These are phyloP conservation scores for Epirrhoe alternata DNA, from an alignment of 2,888 invertebrate species.

Conservation along the genomic window DNA sequence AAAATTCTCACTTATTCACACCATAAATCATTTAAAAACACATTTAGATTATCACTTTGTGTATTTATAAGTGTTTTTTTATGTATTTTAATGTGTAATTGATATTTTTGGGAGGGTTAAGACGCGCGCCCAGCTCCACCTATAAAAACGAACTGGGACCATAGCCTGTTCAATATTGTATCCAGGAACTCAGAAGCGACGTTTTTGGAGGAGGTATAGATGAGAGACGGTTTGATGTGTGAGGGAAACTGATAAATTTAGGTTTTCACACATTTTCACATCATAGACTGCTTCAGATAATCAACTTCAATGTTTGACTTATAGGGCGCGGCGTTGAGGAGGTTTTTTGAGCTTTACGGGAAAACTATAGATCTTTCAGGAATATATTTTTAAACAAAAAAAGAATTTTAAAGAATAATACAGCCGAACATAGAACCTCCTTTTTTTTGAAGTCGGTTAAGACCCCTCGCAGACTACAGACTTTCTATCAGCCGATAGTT, in stretches of 20 bases:
- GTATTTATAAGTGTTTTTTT: constrained; percentile 17
- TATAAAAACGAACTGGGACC: constrained; percentile 3
- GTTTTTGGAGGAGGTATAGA: constrained; percentile 16
- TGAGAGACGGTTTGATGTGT: constrained; percentile 2
- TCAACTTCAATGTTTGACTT: no score
- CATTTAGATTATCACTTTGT: constrained; percentile 7
- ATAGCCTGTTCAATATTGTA: constrained; percentile 26
- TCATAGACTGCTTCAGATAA: no score
- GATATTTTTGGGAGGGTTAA: constrained; percentile 1
- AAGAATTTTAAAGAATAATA: no score
- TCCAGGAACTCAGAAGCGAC: constrained; percentile 7
- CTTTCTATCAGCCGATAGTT: no score
- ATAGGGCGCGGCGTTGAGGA: no score
- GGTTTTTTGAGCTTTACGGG: no score
- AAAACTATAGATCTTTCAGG: no score
- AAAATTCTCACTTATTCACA: constrained; percentile 4
- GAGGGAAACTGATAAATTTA: constrained; percentile 7
- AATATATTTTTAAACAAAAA: no score
- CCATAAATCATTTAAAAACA: background rate
- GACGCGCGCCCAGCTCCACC: constrained; percentile 9
- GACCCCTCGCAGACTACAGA: no score
- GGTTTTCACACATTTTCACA: background rate
- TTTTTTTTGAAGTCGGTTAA: no score
- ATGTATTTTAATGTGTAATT: constrained; percentile 6
- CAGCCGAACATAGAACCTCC: no score